phyloP scores from a whole-genome alignment of 30 jellyfish, hydroid and myxozoan genomes.

The Morbakka virulenta region DNA sequence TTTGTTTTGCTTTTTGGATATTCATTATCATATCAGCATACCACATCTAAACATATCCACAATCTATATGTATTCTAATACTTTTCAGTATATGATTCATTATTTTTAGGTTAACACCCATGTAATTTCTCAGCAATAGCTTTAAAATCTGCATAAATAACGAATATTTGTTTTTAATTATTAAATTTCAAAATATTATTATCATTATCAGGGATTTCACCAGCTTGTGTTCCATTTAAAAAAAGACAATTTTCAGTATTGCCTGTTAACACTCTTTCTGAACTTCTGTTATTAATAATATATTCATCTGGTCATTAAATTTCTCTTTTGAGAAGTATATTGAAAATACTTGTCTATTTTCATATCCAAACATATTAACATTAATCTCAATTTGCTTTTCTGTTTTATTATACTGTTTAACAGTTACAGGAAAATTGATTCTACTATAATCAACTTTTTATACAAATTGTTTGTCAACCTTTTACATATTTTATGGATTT shows the following conservation, averaged over 20 bases:
- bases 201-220: slow-evolving; percentile 12
- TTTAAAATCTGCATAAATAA: too few relatives aligned
- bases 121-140: too few relatives aligned
- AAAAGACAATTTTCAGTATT: slow-evolving; percentile 23
- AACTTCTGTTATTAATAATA: slow-evolving; percentile 17
- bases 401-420: slow-evolving; percentile 12
- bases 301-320: too few relatives aligned
- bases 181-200: too few relatives aligned
- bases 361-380: slow-evolving; percentile 30
- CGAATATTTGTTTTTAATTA: too few relatives aligned
- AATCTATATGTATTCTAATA: slow-evolving; percentile 17
- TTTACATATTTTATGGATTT: too few relatives aligned
- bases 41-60: slow-evolving; percentile 54
- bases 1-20: not conserved
- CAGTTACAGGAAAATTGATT: slow-evolving; percentile 33
- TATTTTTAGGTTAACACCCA: too few relatives aligned
- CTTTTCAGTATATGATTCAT: slow-evolving; percentile 11
- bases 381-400: slow-evolving; percentile 28
- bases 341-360: slow-evolving; percentile 31
- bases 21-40: too few relatives aligned
- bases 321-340: slow-evolving; percentile 31
- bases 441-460: slow-evolving; percentile 32
- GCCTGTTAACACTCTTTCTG: slow-evolving; percentile 3
- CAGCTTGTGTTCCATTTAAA: slow-evolving; percentile 39
- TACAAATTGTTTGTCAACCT: slow-evolving; percentile 5